Evolutionary conservation across 2,113 vertebrate genomes (phyloP).

Genomic region (Chaetops frenatus): DNA sequence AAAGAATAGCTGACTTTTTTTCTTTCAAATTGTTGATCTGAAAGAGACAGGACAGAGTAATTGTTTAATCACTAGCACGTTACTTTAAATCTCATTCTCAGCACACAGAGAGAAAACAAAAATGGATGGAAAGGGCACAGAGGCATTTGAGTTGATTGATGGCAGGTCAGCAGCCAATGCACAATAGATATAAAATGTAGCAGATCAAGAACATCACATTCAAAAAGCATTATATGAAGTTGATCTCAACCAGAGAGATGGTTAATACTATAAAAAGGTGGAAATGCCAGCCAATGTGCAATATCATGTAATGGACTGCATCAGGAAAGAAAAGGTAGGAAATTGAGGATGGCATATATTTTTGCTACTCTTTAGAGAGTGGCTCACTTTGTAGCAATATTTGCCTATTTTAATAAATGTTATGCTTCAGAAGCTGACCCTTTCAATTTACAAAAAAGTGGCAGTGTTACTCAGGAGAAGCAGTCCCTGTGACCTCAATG

Average conservation of each 20-base stretch:
- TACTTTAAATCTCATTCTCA: constrained; percentile 57
- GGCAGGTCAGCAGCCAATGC: constrained; percentile 36
- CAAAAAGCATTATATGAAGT: not conserved
- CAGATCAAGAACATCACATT: constrained; percentile 39
- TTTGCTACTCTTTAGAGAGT: not conserved
- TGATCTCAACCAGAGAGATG: not conserved
- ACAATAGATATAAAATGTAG: constrained; percentile 13
- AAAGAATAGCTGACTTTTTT: constrained; percentile 31
- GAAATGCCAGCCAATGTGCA: not conserved
- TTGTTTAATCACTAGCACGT: constrained; percentile 56
- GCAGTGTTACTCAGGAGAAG: not conserved
- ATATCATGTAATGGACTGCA: not conserved
- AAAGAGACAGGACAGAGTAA: constrained; percentile 37
- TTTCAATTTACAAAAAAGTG: not conserved
- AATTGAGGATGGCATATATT: not conserved
- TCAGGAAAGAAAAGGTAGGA: not conserved
- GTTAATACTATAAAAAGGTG: not conserved
- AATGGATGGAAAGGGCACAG: constrained; percentile 56
- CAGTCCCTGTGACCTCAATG: not conserved
- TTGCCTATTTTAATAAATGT: not conserved
- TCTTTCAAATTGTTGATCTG: constrained; percentile 40
- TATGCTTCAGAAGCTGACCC: not conserved
- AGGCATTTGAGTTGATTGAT: constrained; percentile 64
- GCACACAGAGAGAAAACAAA: constrained; percentile 36
- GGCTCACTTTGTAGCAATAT: not conserved